Evolutionary conservation across 2,888 invertebrate species (phyloP).

Genomic region (Cephonodes hylas): DNA sequence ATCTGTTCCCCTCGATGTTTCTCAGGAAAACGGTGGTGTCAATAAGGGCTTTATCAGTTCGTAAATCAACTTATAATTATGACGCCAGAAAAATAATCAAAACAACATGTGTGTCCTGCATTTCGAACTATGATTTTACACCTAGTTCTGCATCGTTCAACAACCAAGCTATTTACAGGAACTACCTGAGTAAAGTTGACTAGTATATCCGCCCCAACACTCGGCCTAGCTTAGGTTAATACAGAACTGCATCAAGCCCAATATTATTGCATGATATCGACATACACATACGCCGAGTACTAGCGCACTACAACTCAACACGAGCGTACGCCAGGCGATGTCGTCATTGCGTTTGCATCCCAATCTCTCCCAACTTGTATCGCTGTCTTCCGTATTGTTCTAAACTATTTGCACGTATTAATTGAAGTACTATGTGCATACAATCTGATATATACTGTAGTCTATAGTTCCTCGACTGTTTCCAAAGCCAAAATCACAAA

Average conservation of each 20-base stretch:
- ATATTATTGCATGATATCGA: neutral
- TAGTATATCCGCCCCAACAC: slow-evolving; percentile 7
- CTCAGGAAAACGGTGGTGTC: neutral
- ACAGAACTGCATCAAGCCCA: neutral
- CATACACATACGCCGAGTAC: no score
- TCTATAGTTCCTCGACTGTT: no score
- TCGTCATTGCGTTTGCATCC: neutral
- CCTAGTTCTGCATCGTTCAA: neutral
- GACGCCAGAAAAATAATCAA: no score
- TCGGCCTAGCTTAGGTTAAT: slow-evolving; percentile 1
- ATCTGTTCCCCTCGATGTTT: no score
- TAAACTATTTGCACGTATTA: no score
- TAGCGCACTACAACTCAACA: neutral
- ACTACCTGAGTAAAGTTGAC: slow-evolving; percentile 8
- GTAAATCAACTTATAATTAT: neutral
- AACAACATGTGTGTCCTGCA: neutral
- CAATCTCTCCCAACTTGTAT: neutral
- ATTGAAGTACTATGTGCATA: no score
- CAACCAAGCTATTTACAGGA: neutral
- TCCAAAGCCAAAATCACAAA: no score
- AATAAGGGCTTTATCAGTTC: neutral
- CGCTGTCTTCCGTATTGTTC: no score
- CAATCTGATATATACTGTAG: no score
- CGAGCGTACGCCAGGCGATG: neutral
- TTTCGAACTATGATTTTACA: neutral